Conservation (phyloP, 2,113 vertebrate genomes). For the Lampris incognitus region DNA sequence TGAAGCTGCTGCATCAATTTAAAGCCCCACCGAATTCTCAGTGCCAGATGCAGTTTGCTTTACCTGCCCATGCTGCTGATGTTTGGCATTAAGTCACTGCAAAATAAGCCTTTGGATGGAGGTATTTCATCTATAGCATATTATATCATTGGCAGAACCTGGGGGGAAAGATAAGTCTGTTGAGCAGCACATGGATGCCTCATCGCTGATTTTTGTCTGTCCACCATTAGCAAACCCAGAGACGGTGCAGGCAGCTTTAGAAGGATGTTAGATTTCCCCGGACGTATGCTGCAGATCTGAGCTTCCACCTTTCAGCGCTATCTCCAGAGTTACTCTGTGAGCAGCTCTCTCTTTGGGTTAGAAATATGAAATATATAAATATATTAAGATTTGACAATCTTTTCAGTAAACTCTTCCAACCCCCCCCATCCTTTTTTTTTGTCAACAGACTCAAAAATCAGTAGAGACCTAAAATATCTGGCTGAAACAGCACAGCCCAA, state of each 20-base stretch:
- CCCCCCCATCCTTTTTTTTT: no score
- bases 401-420: conserved; percentile 13
- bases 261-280: conserved; percentile 44
- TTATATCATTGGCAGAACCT: no score
- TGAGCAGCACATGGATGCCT: no score
- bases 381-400: conserved; percentile 25
- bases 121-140: not conserved
- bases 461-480: conserved; percentile 7
- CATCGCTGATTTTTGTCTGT: not conserved
- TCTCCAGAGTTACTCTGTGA: conserved; percentile 40
- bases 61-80: conserved; percentile 56
- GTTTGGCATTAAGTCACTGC: conserved; percentile 17
- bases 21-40: conserved; percentile 61
- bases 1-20: conserved; percentile 68
- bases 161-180: no score
- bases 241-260: conserved; percentile 38
- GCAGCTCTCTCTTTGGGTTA: conserved; percentile 41
- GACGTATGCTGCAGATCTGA: conserved; percentile 37
- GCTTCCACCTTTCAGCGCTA: conserved; percentile 48
- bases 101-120: not conserved
- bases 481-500: conserved; percentile 9
- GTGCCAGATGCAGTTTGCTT: conserved; percentile 59
- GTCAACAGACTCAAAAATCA: not conserved
- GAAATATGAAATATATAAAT: conserved; percentile 27
- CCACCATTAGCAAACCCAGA: not conserved